phyloP scores from a whole-genome alignment of 2,888 invertebrate genomes.

The Matsumyia berberina region DNA sequence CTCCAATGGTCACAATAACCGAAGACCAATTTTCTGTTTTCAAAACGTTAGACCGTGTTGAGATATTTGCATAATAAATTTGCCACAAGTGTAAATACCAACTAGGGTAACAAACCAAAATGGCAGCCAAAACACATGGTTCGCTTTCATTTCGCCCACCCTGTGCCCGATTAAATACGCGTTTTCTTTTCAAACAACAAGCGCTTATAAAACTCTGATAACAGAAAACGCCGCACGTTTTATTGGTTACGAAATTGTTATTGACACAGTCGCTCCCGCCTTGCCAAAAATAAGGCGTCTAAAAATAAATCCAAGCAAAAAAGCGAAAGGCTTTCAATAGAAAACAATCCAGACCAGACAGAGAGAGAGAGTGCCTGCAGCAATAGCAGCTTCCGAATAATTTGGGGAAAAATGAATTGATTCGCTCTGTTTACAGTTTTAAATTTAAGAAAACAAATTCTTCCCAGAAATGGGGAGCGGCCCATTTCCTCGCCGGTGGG shows the following conservation, averaged over 20 bases:
- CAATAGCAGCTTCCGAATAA: slow-evolving; percentile 16
- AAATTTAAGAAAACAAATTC: background rate
- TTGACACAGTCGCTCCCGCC: background rate
- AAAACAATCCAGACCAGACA: slow-evolving; percentile 15
- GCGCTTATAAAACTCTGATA: slow-evolving; percentile 6
- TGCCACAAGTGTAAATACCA: too few relatives aligned
- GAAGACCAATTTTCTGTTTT: too few relatives aligned
- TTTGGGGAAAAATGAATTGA: background rate
- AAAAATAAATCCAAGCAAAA: slow-evolving; percentile 33
- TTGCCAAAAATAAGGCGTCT: slow-evolving; percentile 21
- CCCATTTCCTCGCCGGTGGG: background rate
- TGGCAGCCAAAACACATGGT: too few relatives aligned
- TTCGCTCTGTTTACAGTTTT: background rate
- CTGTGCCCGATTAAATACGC: background rate
- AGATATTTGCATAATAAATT: too few relatives aligned
- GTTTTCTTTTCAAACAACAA: background rate
- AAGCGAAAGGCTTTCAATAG: slow-evolving; percentile 5
- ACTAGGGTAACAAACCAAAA: too few relatives aligned
- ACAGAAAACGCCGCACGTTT: slow-evolving; percentile 10
- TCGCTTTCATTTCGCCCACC: too few relatives aligned
- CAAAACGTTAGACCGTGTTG: too few relatives aligned
- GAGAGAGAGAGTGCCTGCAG: background rate
- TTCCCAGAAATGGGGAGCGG: background rate
- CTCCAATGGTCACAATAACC: too few relatives aligned
- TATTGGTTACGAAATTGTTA: slow-evolving; percentile 14